Conservation (phyloP, 2,113 vertebrate genomes). For the Cinclus mexicanus region DNA sequence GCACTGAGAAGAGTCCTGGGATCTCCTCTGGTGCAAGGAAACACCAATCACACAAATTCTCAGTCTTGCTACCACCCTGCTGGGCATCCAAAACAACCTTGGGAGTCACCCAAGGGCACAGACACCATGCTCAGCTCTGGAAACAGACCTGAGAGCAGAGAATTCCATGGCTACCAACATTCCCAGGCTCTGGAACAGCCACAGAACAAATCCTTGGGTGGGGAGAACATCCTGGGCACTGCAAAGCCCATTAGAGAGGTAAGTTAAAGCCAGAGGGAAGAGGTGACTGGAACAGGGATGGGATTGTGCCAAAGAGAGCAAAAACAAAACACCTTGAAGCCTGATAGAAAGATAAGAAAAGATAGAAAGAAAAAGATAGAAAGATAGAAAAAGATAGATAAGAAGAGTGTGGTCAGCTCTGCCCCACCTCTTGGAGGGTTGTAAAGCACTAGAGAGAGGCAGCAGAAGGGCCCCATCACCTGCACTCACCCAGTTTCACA, state of each 20-base stretch:
- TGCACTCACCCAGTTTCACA: neutral
- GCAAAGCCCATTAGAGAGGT: neutral
- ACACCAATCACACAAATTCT: neutral
- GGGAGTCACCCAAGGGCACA: neutral
- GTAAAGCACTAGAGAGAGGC: neutral
- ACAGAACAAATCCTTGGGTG: rapidly evolving
- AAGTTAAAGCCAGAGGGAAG: neutral
- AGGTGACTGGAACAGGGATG: too few relatives aligned
- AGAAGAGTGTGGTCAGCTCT: neutral
- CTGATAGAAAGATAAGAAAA: neutral
- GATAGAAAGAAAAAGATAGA: too few relatives aligned
- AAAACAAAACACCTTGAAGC: neutral
- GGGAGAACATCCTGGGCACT: neutral
- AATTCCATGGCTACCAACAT: neutral
- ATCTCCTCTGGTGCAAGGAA: neutral
- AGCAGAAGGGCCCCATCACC: neutral
- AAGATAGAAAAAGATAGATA: rapidly evolving
- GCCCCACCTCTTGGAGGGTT: neutral
- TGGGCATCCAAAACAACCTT: neutral
- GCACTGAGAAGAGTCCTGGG: rapidly evolving
- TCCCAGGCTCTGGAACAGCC: neutral
- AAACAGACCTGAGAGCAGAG: rapidly evolving
- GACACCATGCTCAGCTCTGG: neutral
- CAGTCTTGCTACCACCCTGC: neutral
- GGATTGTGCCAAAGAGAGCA: neutral